Conservation (phyloP, 2,113 vertebrate genomes). For the Sarotherodon lohbergeri region DNA sequence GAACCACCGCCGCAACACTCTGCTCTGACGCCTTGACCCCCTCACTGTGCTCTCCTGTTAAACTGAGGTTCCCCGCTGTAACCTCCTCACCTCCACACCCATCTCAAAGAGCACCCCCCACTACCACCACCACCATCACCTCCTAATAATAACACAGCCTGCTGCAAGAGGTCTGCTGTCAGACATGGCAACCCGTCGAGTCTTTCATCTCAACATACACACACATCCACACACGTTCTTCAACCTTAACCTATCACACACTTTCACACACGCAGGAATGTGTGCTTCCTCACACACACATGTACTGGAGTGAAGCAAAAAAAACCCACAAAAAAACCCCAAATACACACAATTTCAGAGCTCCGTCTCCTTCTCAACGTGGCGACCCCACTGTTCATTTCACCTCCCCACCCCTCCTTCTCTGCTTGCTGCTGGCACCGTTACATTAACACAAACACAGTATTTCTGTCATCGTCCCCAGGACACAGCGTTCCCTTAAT, state of each 20-base stretch:
- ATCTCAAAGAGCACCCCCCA: slow-evolving; percentile 31
- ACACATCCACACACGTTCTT: slow-evolving; percentile 5
- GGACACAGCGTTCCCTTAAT: slow-evolving; percentile 44
- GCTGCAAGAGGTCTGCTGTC: slow-evolving; percentile 47
- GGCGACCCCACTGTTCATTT: slow-evolving; percentile 44
- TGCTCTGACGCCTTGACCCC: slow-evolving; percentile 18
- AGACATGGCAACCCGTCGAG: slow-evolving; percentile 60
- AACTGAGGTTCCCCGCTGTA: not conserved
- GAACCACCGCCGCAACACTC: not conserved
- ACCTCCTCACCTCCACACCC: slow-evolving; percentile 38
- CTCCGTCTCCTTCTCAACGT: slow-evolving; percentile 31
- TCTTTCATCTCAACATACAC: slow-evolving; percentile 52
- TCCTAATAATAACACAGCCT: slow-evolving; percentile 45
- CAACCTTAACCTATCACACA: slow-evolving; percentile 29
- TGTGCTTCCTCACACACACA: not conserved
- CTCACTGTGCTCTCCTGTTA: slow-evolving; percentile 8
- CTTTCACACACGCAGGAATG: slow-evolving; percentile 21
- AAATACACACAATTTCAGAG: not conserved
- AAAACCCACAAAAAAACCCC: not conserved
- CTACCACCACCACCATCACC: slow-evolving; percentile 26
- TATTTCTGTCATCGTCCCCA: slow-evolving; percentile 67
- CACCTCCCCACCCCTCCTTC: slow-evolving; percentile 37
- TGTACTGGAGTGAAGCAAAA: not conserved
- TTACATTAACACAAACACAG: slow-evolving; percentile 56
- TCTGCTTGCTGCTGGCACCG: slow-evolving; percentile 60